Percentiles rank a stretch among this genome's conserved stretches.
Conservation (phyloP, 2,113 vertebrate species). For the Leucoraja erinaceus region DNA sequence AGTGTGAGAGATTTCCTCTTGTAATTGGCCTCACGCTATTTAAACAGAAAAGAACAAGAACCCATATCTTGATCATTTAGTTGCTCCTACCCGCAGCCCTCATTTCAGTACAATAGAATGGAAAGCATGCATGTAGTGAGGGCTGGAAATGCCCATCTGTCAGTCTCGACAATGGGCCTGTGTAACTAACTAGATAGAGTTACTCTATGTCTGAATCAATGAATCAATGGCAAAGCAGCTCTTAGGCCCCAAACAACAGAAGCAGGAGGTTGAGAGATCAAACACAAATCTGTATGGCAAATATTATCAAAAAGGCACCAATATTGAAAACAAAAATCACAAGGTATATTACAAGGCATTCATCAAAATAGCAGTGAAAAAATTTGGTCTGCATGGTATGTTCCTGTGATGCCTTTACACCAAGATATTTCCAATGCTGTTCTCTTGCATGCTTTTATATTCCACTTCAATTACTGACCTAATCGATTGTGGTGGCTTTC, state of each 20-base stretch:
- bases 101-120: constrained; percentile 44
- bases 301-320: background rate
- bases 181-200: constrained; percentile 27
- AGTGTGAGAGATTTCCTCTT: background rate
- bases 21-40: constrained; percentile 39
- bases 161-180: background rate
- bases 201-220: background rate
- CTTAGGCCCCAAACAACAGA: background rate
- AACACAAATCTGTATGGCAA: background rate
- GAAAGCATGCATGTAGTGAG: accelerated
- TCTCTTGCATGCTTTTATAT: background rate
- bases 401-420: background rate
- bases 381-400: background rate
- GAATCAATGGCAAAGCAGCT: background rate
- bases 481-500: background rate
- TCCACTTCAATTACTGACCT: background rate
- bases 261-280: background rate
- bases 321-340: background rate
- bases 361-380: background rate
- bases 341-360: background rate
- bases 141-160: constrained; percentile 17
- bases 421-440: background rate
- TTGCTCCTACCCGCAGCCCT: constrained; percentile 39
- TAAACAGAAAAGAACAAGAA: constrained; percentile 45
- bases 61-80: constrained; percentile 41